Percentiles rank a stretch among this genome's conserved stretches.
Evolutionary conservation across 2,113 vertebrate genomes (phyloP).

Genomic region (Urocynchramus pylzowi): DNA sequence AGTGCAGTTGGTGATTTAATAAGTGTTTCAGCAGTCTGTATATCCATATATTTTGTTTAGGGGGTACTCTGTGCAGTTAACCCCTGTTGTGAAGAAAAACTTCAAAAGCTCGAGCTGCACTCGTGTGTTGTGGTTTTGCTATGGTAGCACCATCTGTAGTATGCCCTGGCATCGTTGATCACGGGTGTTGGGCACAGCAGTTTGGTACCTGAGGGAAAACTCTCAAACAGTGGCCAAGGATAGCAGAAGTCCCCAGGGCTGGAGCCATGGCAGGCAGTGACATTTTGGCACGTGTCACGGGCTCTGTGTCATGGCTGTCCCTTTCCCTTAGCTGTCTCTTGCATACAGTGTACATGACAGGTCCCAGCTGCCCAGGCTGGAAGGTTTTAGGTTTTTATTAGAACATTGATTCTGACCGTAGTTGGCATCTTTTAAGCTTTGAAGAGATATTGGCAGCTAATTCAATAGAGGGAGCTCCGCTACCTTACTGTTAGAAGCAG

Average conservation of each 20-base stretch:
- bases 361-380: not conserved
- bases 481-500: slow-evolving; percentile 27
- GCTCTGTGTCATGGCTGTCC: not conserved
- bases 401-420: not conserved
- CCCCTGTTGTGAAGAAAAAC: not conserved
- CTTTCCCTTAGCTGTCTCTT: not conserved
- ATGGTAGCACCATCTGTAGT: not conserved
- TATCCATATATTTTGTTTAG: not conserved
- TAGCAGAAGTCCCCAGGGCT: not conserved
- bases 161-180: not conserved
- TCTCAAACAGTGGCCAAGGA: not conserved
- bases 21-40: not conserved
- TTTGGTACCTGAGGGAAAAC: not conserved
- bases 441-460: slow-evolving; percentile 16
- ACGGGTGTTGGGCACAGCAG: not conserved
- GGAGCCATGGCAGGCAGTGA: not conserved
- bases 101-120: not conserved
- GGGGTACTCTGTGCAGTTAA: not conserved
- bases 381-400: not conserved
- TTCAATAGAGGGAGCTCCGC: slow-evolving; percentile 69
- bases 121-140: rapidly evolving
- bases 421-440: slow-evolving; percentile 2
- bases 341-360: not conserved
- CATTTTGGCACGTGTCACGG: not conserved
- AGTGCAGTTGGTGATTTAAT: not conserved